Conservation (phyloP, 2,113 vertebrate species). For the Cisticola juncidis region DNA sequence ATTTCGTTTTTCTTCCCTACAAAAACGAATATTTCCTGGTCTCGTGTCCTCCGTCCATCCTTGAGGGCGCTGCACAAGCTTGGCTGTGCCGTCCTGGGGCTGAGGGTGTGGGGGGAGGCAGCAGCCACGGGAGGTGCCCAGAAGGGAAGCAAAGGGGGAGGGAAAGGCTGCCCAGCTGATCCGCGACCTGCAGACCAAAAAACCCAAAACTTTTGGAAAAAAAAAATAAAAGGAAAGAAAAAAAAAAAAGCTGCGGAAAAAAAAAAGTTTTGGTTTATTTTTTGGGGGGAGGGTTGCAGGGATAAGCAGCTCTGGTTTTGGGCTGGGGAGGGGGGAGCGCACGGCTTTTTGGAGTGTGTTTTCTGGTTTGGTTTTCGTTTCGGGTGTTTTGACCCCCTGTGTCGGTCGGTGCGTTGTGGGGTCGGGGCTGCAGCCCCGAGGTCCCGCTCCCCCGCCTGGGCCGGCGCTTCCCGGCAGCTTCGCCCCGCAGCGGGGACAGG, state of each 20-base stretch:
- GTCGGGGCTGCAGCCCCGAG: neutral
- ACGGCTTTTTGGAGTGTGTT: neutral
- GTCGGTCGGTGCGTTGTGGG: conserved; percentile 23
- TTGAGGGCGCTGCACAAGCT: neutral
- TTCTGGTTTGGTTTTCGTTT: neutral
- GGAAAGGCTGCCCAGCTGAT: neutral
- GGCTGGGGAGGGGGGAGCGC: neutral
- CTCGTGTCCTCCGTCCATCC: neutral
- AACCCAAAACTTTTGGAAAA: neutral
- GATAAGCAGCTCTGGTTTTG: neutral
- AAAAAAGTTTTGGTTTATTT: conserved; percentile 10
- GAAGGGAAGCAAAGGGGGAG: neutral
- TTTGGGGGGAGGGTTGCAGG: neutral
- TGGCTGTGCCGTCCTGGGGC: neutral
- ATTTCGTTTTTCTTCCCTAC: neutral
- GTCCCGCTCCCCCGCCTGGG: neutral
- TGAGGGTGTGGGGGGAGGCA: neutral
- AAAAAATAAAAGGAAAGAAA: neutral
- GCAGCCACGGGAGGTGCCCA: neutral
- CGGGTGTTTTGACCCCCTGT: neutral
- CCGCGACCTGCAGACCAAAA: conserved; percentile 35
- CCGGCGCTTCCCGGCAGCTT: conserved; percentile 41
- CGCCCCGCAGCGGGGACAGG: conserved; percentile 9
- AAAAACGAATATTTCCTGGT: neutral
- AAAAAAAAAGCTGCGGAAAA: neutral